Evolutionary conservation across 2,113 vertebrate genomes (phyloP).

Genomic region (Labeo catla): DNA sequence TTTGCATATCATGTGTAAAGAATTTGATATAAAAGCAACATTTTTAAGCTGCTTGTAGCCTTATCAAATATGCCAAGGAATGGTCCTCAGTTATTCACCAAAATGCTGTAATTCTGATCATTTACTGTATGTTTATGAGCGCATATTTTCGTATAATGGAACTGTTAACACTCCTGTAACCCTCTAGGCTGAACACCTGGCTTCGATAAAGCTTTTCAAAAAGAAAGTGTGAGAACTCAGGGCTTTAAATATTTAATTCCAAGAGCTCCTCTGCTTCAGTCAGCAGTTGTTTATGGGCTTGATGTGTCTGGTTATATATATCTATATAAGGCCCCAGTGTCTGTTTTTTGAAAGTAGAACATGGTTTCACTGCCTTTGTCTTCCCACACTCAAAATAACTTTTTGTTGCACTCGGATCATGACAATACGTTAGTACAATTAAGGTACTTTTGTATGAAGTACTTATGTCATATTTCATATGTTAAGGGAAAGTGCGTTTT

Average conservation of each 20-base stretch:
- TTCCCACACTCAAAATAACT: background rate
- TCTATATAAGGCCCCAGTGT: background rate
- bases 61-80: conserved; percentile 20
- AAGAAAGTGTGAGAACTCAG: background rate
- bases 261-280: background rate
- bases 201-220: conserved; percentile 11
- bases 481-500: conserved; percentile 37
- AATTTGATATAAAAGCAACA: conserved; percentile 9
- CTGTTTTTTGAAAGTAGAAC: background rate
- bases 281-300: background rate
- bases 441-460: conserved; percentile 51
- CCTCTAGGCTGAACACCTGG: background rate
- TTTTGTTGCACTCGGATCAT: conserved; percentile 35
- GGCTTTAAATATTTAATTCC: background rate
- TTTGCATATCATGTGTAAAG: background rate
- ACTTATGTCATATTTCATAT: conserved; percentile 31
- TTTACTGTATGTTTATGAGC: conserved; percentile 32
- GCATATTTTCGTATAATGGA: background rate
- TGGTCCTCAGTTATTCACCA: conserved; percentile 29
- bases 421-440: conserved; percentile 37
- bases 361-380: background rate
- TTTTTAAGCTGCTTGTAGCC: conserved; percentile 9
- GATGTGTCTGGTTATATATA: background rate
- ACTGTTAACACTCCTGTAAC: conserved; percentile 9
- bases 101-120: conserved; percentile 14